Conservation (phyloP, 2,888 invertebrate genomes). For the Drosophila lacicola region DNA sequence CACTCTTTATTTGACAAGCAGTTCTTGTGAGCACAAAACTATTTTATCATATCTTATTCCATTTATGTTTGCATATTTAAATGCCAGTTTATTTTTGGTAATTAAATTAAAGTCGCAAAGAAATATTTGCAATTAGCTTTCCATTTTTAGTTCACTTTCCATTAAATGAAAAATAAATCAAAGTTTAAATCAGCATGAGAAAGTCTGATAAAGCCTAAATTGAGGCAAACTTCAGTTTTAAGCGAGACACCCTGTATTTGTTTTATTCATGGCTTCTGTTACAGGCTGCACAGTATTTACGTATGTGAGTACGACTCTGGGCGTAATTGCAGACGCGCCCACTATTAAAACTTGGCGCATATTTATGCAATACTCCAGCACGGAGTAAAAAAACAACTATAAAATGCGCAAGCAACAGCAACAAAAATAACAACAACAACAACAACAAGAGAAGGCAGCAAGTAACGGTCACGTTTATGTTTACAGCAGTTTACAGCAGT, state of each 20-base stretch:
- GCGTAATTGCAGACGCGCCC: constrained; percentile 65
- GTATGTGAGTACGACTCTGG: constrained; percentile 35
- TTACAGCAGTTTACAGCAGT: constrained; percentile 63
- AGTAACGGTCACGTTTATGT: constrained; percentile 67
- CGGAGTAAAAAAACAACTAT: constrained; percentile 47
- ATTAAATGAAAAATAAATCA: no score
- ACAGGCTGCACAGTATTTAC: constrained; percentile 29
- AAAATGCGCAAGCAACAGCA: constrained; percentile 64
- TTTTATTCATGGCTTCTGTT: constrained; percentile 31
- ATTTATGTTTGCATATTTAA: no score
- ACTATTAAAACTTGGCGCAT: constrained; percentile 59
- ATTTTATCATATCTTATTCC: no score
- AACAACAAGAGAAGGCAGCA: constrained; percentile 20
- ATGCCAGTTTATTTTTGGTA: no score
- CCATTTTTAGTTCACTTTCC: no score
- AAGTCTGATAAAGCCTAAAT: neutral
- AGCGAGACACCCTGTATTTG: constrained; percentile 32
- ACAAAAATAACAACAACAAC: constrained; percentile 37
- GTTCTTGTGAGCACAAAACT: no score
- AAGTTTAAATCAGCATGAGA: neutral
- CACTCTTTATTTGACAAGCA: no score
- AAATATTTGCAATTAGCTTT: no score
- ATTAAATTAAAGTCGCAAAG: no score
- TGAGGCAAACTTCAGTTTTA: neutral
- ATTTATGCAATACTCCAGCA: constrained; percentile 69